A percentile compares a stretch with the other conserved stretches of the same genome.
phyloP scores from a whole-genome alignment of 2,888 invertebrate genomes.

The Germaria angustata region DNA sequence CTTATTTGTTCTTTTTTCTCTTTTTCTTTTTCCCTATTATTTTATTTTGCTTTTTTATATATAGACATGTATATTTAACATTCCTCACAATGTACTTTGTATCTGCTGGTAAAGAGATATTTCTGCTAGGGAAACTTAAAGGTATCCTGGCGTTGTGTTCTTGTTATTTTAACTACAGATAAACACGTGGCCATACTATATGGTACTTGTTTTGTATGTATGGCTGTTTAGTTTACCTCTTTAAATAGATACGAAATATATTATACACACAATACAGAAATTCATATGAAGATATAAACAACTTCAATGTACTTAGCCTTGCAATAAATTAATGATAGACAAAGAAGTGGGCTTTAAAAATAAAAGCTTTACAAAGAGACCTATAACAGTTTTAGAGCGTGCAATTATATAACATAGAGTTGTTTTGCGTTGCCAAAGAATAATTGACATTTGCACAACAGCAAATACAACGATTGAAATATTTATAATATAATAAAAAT shows the following conservation, averaged over 20 bases:
- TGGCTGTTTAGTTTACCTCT: slow-evolving; percentile 22
- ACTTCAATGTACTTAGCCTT: slow-evolving; percentile 44
- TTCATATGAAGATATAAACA: neutral
- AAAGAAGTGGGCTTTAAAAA: slow-evolving; percentile 48
- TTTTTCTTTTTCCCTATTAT: neutral
- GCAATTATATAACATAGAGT: slow-evolving; percentile 49
- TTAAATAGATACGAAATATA: neutral
- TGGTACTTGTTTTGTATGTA: slow-evolving; percentile 1
- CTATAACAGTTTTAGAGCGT: slow-evolving; percentile 36
- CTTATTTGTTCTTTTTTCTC: slow-evolving; percentile 15
- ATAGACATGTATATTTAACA: neutral
- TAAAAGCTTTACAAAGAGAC: slow-evolving; percentile 51
- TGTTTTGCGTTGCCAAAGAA: slow-evolving; percentile 13
- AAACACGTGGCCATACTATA: slow-evolving; percentile 52
- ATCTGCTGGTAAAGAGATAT: slow-evolving; percentile 30
- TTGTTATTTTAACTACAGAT: slow-evolving; percentile 38
- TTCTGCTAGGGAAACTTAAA: slow-evolving; percentile 40
- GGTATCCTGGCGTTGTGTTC: slow-evolving; percentile 31
- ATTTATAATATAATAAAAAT: neutral
- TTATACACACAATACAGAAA: neutral
- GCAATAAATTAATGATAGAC: slow-evolving; percentile 59
- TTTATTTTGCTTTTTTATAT: neutral
- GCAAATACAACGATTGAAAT: neutral
- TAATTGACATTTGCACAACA: slow-evolving; percentile 16
- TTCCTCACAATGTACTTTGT: slow-evolving; percentile 13